Base-by-base conservation (phyloP, 1,140 invertebrate species). In the Cydia amplana region DNA sequence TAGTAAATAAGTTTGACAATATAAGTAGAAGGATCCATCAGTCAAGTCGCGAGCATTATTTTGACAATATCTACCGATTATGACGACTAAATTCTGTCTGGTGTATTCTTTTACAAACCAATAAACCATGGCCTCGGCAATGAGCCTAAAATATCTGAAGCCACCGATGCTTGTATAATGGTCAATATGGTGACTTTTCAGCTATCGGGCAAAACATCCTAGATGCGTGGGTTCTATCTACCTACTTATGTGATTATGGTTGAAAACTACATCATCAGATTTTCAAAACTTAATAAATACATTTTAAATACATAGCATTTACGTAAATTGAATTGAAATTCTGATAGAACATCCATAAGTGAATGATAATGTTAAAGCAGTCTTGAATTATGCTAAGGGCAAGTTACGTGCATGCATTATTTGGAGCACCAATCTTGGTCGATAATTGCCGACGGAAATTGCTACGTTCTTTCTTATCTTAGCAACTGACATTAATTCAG, bases 31-130 rank as follows among this genome's bases (percentile, higher is more conserved):
- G 20, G 9, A 60, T 60, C 55, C 55, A 60, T n/a, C 55, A 23
- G 55, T 60, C 55, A 60, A 23, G 7, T 23, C 55, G 20, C n/a
- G 51, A 55, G 51, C 51, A 16, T 20, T 2, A 55, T 60, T 60
- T 60, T 60, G 55, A 60, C 55, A 60, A 60, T 23, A 60, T 55
- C 55, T 60, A 60, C 20, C 55, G 18, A n/a, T 60, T 60, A 4
- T 23, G 20, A 23, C 20, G 55, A 23, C 18, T 1, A 10, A 20
- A 23, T 60, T 20, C 1, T 60, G 55, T 55, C 51, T 55, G 51
- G 51, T 55, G 51, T 55, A 18, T 55, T 55, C 16, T 55, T 55
- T 60, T 60, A 23, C 55, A 23, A 60, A 20, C 20, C 55, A 23
- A 12, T 23, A 55, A 55, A 55, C n/a, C 14, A 20, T 9, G 51